Conservation (phyloP, 2,797 vertebrate genomes). For the Ptychobarbus kaznakovi region DNA sequence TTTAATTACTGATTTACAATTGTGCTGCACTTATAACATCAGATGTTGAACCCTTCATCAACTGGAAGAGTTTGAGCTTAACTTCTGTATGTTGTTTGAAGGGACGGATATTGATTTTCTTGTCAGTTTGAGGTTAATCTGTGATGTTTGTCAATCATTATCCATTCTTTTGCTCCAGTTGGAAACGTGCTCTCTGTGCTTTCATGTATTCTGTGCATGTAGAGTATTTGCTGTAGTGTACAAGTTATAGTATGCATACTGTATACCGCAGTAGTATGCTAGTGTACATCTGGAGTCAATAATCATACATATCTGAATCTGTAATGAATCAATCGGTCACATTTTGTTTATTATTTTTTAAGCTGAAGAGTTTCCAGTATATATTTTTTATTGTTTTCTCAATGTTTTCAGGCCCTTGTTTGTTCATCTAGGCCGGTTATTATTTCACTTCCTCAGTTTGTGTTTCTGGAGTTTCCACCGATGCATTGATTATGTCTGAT, state of each 20-base stretch:
- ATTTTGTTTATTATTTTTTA: neutral
- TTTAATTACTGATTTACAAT: neutral
- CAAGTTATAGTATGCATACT: neutral
- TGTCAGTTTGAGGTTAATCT: conserved; percentile 10
- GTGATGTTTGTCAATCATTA: conserved; percentile 16
- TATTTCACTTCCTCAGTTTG: neutral
- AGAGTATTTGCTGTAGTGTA: neutral
- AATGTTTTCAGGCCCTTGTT: neutral
- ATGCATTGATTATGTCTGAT: neutral
- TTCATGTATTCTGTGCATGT: neutral
- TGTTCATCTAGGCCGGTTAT: neutral
- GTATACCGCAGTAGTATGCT: neutral
- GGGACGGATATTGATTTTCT: conserved; percentile 2
- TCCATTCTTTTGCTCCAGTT: neutral
- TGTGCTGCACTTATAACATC: neutral
- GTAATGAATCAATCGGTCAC: neutral
- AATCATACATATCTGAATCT: neutral
- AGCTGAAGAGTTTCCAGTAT: neutral
- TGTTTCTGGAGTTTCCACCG: neutral
- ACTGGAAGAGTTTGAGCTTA: neutral
- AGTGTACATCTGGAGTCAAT: neutral
- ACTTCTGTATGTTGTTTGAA: neutral
- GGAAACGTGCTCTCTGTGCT: neutral
- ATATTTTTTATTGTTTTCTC: no score
- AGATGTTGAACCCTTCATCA: neutral